These are phyloP conservation scores for Lasioglossum lativentre DNA, from an alignment of 2,888 invertebrate genomes.

Conservation along the genomic window DNA sequence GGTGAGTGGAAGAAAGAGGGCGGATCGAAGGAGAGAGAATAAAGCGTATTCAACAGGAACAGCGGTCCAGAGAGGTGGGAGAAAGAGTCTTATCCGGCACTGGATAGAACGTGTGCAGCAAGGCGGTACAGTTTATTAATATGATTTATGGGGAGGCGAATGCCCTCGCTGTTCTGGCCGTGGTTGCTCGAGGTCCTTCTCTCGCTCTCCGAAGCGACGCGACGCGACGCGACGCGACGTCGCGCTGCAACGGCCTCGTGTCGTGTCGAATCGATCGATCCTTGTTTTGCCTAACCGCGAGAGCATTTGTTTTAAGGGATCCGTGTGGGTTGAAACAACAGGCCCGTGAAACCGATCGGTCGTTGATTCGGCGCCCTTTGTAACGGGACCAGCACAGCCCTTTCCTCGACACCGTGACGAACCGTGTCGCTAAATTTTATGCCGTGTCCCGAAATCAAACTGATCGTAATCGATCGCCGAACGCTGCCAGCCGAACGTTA, in stretches of 20 bases:
- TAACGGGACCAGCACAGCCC: slow-evolving; percentile 70
- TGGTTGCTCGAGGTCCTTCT: slow-evolving; percentile 41
- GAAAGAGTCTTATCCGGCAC: slow-evolving; percentile 57
- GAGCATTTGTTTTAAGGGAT: slow-evolving; percentile 24
- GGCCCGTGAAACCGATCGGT: slow-evolving; percentile 71
- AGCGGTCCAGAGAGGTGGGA: slow-evolving; percentile 32
- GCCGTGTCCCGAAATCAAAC: background rate
- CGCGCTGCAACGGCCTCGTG: slow-evolving; percentile 23
- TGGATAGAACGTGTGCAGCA: slow-evolving; percentile 55
- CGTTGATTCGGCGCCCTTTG: slow-evolving; percentile 80
- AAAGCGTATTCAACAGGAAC: slow-evolving; percentile 51
- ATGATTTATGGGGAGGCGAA: slow-evolving; percentile 77
- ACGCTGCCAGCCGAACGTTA: background rate
- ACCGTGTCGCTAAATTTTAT: slow-evolving; percentile 53
- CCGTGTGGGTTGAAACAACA: slow-evolving; percentile 69
- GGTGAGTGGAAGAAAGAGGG: background rate
- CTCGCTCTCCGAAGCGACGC: slow-evolving; percentile 21
- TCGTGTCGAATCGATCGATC: slow-evolving; percentile 73
- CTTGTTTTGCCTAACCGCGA: slow-evolving; percentile 67
- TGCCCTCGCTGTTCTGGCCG: slow-evolving; percentile 50
- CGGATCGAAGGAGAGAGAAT: slow-evolving; percentile 18
- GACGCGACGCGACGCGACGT: no score
- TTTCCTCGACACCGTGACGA: slow-evolving; percentile 39
- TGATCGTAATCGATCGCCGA: slow-evolving; percentile 32
- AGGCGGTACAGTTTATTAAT: slow-evolving; percentile 74